Evolutionary conservation across 2,888 invertebrate genomes (phyloP).

Genomic region (Helleia helle): DNA sequence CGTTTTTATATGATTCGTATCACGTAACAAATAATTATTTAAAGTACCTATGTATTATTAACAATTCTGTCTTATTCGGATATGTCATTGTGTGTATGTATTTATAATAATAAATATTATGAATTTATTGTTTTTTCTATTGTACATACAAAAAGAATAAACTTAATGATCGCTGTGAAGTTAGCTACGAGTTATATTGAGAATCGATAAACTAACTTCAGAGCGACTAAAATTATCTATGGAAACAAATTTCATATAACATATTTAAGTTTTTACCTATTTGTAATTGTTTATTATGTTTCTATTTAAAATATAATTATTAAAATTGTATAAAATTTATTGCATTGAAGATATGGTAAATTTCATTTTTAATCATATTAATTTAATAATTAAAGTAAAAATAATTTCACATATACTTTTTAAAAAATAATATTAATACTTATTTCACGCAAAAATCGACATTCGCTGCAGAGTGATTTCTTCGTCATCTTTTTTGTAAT

Average conservation of each 20-base stretch:
- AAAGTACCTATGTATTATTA: too few species aligned
- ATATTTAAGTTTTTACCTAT: background rate
- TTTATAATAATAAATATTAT: too few species aligned
- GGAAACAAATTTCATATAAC: background rate
- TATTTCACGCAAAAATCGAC: background rate
- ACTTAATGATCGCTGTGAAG: too few species aligned
- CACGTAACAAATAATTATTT: too few species aligned
- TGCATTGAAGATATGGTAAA: background rate
- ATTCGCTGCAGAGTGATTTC: too few species aligned
- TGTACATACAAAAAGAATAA: too few species aligned
- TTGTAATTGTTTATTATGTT: background rate
- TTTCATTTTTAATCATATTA: background rate
- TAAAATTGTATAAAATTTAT: background rate
- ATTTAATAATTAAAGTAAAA: background rate
- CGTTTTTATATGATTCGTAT: too few species aligned
- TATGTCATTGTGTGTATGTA: too few species aligned
- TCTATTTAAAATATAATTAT: background rate
- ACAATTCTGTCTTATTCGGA: too few species aligned
- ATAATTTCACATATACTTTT: background rate
- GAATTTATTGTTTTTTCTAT: too few species aligned
- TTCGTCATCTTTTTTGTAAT: background rate
- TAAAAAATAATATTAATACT: constrained; percentile 1
- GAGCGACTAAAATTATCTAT: background rate
- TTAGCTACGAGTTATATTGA: too few species aligned
- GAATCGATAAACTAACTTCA: too few species aligned